Evolutionary conservation across 2,113 vertebrate species (phyloP).

Genomic region (Castor canadensis): DNA sequence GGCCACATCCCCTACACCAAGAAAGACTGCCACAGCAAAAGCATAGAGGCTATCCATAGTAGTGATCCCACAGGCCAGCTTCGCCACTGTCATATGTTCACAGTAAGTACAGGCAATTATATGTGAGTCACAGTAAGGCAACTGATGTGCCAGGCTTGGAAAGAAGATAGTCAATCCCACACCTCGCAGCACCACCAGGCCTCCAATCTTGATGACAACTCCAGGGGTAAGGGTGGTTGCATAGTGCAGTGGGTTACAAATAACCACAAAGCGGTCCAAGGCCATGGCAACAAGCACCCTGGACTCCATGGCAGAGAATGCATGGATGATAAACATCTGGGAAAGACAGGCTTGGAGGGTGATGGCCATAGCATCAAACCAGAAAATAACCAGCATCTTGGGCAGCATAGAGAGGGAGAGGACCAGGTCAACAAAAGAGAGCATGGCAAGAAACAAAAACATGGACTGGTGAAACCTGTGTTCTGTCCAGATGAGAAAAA

Average conservation of each 20-base stretch:
- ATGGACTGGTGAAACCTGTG: slow-evolving; percentile 55
- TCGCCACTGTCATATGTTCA: slow-evolving; percentile 69
- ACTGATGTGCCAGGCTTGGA: slow-evolving; percentile 43
- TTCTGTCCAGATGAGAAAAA: slow-evolving; percentile 59
- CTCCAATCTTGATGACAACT: slow-evolving; percentile 58
- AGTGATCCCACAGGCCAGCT: slow-evolving; percentile 63
- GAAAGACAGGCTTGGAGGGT: slow-evolving; percentile 48
- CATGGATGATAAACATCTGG: slow-evolving; percentile 73
- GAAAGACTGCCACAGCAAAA: slow-evolving; percentile 61
- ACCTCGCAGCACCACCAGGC: slow-evolving; percentile 38
- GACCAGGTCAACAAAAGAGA: slow-evolving; percentile 64
- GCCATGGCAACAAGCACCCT: slow-evolving; percentile 70
- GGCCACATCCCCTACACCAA: slow-evolving; percentile 63
- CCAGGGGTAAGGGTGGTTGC: slow-evolving; percentile 37
- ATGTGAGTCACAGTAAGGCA: slow-evolving; percentile 65
- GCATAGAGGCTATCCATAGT: slow-evolving; percentile 61
- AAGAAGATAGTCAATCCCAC: slow-evolving; percentile 63
- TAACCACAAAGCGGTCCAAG: slow-evolving; percentile 67
- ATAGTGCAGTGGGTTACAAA: slow-evolving; percentile 67
- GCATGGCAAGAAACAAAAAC: slow-evolving; percentile 71
- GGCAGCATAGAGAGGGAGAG: slow-evolving; percentile 64
- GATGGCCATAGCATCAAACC: slow-evolving; percentile 56
- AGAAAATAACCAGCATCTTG: slow-evolving; percentile 73
- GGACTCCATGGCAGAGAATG: slow-evolving; percentile 68
- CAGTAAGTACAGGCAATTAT: slow-evolving; percentile 65